Evolutionary conservation across 2,113 vertebrate genomes (phyloP).

Genomic region (Sebastes schlegelii): DNA sequence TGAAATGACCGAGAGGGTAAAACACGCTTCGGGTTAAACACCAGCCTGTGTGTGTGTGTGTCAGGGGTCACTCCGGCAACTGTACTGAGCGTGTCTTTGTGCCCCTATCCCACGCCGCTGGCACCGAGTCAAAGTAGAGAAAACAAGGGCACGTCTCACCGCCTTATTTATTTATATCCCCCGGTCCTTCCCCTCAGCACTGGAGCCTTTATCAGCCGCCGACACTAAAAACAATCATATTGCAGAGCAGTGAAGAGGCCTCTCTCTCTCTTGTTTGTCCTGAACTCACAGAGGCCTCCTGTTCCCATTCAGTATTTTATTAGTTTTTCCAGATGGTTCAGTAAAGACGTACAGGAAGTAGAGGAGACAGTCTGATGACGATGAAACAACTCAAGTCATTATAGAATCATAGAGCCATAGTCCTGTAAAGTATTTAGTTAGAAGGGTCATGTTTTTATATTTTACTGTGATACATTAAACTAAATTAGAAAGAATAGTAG

Average conservation of each 20-base stretch:
- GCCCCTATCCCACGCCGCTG: conserved; percentile 73
- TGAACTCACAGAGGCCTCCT: conserved; percentile 55
- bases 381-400: conserved; percentile 11
- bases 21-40: conserved; percentile 55
- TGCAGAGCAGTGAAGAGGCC: conserved; percentile 44
- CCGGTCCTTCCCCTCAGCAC: conserved; percentile 55
- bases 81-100: conserved; percentile 80
- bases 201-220: conserved; percentile 62
- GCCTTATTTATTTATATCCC: conserved; percentile 69
- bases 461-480: background rate
- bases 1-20: conserved; percentile 59
- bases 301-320: conserved; percentile 67
- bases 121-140: conserved; percentile 74
- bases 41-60: conserved; percentile 41
- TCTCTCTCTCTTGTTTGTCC: conserved; percentile 52
- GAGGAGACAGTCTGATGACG: conserved; percentile 31
- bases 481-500: background rate
- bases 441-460: background rate
- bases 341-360: conserved; percentile 57
- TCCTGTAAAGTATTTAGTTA: background rate
- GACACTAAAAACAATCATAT: conserved; percentile 64
- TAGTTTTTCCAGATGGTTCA: conserved; percentile 70
- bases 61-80: conserved; percentile 63
- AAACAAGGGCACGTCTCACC: conserved; percentile 77
- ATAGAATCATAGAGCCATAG: background rate